phyloP scores from a whole-genome alignment of 1,140 invertebrate genomes.

The Chlorops oryzae region DNA sequence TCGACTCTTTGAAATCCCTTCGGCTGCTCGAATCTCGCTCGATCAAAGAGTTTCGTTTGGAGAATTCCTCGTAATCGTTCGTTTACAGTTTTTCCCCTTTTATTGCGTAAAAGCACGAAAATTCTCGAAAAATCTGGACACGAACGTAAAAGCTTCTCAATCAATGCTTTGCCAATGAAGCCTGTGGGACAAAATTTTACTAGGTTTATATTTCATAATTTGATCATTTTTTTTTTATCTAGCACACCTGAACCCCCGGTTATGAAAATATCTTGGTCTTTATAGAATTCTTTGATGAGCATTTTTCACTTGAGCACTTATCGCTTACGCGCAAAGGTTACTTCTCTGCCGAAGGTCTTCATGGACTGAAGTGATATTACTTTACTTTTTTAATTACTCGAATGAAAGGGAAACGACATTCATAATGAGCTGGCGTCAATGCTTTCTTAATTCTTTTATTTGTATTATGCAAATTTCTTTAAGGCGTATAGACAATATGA shows the following conservation, averaged over 20 bases:
- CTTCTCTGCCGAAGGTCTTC: constrained; percentile 5
- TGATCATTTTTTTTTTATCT: background rate
- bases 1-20: constrained; percentile 63
- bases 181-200: constrained; percentile 53
- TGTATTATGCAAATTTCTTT: no score
- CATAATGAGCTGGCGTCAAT: constrained; percentile 5
- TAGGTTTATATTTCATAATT: background rate
- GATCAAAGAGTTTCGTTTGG: constrained; percentile 51
- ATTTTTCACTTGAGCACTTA: constrained; percentile 19
- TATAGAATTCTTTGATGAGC: constrained; percentile 52
- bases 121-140: constrained; percentile 62
- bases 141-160: constrained; percentile 80
- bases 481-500: no score
- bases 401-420: constrained; percentile 2
- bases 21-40: constrained; percentile 46
- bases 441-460: constrained; percentile 18
- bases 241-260: constrained; percentile 58
- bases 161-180: constrained; percentile 80
- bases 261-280: constrained; percentile 59
- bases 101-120: constrained; percentile 72
- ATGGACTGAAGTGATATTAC: no score
- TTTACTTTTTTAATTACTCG: no score
- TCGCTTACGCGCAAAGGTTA: constrained; percentile 7
- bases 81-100: constrained; percentile 64
- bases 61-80: constrained; percentile 59